These are phyloP conservation scores for Hycleus phaleratus DNA, from an alignment of 1,140 invertebrate genomes.

Conservation along the genomic window DNA sequence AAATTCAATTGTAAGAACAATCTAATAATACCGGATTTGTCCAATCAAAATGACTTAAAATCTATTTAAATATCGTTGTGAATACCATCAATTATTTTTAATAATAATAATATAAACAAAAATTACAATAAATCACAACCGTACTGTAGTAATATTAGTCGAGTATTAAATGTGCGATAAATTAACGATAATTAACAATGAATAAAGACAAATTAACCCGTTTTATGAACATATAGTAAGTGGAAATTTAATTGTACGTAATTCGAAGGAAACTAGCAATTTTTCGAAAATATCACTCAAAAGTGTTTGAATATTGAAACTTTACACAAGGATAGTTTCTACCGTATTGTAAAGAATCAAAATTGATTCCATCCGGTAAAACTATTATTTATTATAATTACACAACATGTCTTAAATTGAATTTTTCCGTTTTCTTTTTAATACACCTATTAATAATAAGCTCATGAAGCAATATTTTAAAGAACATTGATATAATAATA, in stretches of 20 bases:
- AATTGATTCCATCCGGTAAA: not conserved
- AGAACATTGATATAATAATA: conserved; percentile 27
- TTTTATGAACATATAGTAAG: no score
- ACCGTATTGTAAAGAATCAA: no score
- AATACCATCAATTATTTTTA: conserved; percentile 8
- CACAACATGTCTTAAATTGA: not conserved
- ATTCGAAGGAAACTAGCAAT: not conserved
- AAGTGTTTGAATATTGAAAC: no score
- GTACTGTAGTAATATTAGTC: not conserved
- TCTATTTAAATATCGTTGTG: conserved; percentile 15
- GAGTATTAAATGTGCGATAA: conserved; percentile 2
- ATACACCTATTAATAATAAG: conserved; percentile 27
- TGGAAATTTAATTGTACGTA: no score
- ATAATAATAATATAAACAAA: conserved; percentile 9
- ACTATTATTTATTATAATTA: conserved; percentile 3
- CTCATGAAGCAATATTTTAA: conserved; percentile 24
- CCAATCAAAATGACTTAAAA: conserved; percentile 12
- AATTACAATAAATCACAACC: conserved; percentile 13
- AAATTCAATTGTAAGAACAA: no score
- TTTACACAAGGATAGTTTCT: no score
- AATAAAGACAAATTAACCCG: not conserved
- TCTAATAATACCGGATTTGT: conserved; percentile 1
- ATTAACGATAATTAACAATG: conserved; percentile 1
- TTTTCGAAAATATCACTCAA: conserved; percentile 3
- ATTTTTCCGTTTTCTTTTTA: conserved; percentile 6